Conservation (phyloP, 2,113 vertebrate species). For the Hippocampus barbouri region DNA sequence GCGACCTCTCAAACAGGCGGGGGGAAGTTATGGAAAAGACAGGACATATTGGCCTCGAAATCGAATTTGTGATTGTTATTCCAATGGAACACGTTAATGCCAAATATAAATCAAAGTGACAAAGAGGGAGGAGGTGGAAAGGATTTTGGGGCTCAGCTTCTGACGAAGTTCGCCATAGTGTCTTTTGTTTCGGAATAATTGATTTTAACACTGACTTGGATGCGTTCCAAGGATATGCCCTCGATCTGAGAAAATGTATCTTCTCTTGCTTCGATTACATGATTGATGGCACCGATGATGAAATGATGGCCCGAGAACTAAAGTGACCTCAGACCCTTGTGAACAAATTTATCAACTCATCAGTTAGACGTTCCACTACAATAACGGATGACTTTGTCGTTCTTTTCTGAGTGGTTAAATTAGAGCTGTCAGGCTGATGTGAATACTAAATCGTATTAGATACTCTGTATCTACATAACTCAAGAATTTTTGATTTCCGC, state of each 20-base stretch:
- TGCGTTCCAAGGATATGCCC: slow-evolving; percentile 40
- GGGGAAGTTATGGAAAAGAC: slow-evolving; percentile 66
- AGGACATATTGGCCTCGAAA: slow-evolving; percentile 52
- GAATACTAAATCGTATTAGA: too few relatives aligned
- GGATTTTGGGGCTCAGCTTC: slow-evolving; percentile 58
- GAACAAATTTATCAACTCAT: not conserved
- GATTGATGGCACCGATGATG: slow-evolving; percentile 24
- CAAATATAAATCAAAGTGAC: slow-evolving; percentile 73
- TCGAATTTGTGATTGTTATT: slow-evolving; percentile 64
- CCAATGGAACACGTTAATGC: slow-evolving; percentile 66
- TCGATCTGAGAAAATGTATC: not conserved
- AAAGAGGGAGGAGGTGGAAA: slow-evolving; percentile 58
- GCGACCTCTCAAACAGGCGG: slow-evolving; percentile 56
- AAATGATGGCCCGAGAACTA: slow-evolving; percentile 8
- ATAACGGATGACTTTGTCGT: too few relatives aligned
- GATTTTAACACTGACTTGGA: slow-evolving; percentile 62
- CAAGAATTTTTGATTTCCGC: not conserved
- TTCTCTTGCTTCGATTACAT: not conserved
- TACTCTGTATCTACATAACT: not conserved
- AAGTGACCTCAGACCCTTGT: not conserved
- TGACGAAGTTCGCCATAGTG: slow-evolving; percentile 66
- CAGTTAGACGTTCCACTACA: not conserved
- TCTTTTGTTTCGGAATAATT: slow-evolving; percentile 70
- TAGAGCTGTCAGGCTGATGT: not conserved
- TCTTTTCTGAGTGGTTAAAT: not conserved